phyloP scores from a whole-genome alignment of 1,140 invertebrate genomes.

The Lepidostoma basale region DNA sequence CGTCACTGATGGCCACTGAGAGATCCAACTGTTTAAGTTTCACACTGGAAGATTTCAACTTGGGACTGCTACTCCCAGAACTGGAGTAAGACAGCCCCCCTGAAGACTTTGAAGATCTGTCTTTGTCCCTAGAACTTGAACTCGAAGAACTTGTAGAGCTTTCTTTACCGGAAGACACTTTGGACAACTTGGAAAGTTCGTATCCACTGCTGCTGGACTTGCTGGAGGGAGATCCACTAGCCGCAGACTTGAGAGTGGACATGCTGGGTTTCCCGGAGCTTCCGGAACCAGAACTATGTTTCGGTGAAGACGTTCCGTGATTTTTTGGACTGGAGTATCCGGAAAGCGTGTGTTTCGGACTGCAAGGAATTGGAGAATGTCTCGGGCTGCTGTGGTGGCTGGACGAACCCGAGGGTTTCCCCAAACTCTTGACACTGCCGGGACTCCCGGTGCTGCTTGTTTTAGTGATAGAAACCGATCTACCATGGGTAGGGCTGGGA shows the following conservation, averaged over 20 bases:
- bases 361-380: conserved; percentile 77
- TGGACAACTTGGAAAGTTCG: conserved; percentile 55
- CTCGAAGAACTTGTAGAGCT: conserved; percentile 53
- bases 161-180: conserved; percentile 56
- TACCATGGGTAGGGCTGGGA: conserved; percentile 69
- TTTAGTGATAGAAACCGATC: conserved; percentile 62
- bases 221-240: conserved; percentile 62
- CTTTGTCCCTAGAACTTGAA: conserved; percentile 65
- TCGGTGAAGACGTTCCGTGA: conserved; percentile 73
- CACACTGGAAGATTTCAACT: conserved; percentile 67
- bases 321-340: conserved; percentile 72
- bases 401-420: conserved; percentile 62
- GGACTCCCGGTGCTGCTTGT: conserved; percentile 65
- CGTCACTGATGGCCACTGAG: conserved; percentile 54
- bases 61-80: conserved; percentile 66
- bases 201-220: conserved; percentile 57
- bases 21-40: conserved; percentile 74
- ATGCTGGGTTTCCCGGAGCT: conserved; percentile 87
- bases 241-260: conserved; percentile 82
- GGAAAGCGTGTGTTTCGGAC: conserved; percentile 70
- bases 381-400: conserved; percentile 73
- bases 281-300: conserved; percentile 69
- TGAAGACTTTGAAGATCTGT: conserved; percentile 64
- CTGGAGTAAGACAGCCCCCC: conserved; percentile 58
- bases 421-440: conserved; percentile 60